Evolutionary conservation across 1,140 invertebrate genomes (phyloP), one percentile per base, ranked within the genome.

Genomic region (Caenorhabditis inopinata): DNA sequence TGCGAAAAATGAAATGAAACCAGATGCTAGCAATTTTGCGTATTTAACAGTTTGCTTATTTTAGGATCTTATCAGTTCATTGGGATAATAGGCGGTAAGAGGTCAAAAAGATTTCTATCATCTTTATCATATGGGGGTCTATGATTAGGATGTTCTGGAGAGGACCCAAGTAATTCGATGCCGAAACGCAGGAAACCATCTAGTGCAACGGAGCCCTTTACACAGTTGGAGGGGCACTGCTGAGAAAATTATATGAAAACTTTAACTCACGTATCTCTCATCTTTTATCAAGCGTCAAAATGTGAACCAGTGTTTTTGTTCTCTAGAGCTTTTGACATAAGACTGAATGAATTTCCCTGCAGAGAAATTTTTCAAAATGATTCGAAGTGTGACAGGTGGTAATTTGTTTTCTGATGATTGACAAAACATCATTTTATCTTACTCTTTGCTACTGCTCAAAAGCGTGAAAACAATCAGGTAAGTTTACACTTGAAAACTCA

Each of bases 1-100:
- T 42, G 58, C 32, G 58, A 68, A 68, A 68, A 68, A 68, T 68
- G 58, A 68, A 68, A 68, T 68, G 38, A 68, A 68, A 68, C 58
- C 38, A 68, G 38, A 38, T 68, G 58, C 23, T 38, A 29, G 23
- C 53, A 58, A 38, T 42, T 42, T 42, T 14, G 5, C 38, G 38
- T 32, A 4, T 16, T 5, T 14, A 32, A 58, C n/a, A 32, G 38
- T 38, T 68, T 42, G 58, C 58, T 68, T 68, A 68, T 42, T 68
- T 42, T 21, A 68, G 58, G 58, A 68, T 68, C 58, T 68, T 68
- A 68, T 68, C 58, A 38, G 58, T 42, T 0, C 1, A n/a, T 9
- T 11, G 9, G n/a, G 58, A 68, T 68, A 42, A 68, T 21, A 38
- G 58, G 58, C 58, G 58, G 58, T 38, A 38, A 38, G n/a, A 68